Base-by-base conservation (phyloP, 2,113 vertebrate genomes). In the Tiliqua scincoides region DNA sequence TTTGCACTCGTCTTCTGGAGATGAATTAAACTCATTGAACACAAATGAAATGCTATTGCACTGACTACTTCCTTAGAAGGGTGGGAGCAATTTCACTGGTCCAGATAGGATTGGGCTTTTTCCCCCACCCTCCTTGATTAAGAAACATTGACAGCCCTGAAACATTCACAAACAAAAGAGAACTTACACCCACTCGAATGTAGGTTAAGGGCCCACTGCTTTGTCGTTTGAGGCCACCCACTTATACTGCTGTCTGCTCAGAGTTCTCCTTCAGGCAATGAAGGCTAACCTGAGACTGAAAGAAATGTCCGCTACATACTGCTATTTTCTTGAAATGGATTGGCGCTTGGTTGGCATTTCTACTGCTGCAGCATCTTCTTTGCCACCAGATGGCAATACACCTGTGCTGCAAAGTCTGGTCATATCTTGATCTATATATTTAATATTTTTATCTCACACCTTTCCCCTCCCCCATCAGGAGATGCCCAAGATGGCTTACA, bases 31-130 rank as follows among this genome's bases (percentile, higher is more conserved):
- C 4, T 17, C 15, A 82, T 88, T 79, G 84, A 82, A 37, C 7
- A 85, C 80, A 61, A n/a, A 54, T 87, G 25, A 68, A 84, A 71
- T 40, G 17, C 82, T 79, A 57, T 57, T 35, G 86, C 30, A 30
- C 12, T 35, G 17, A 62, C 3, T 52, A 15, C 9, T 81, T 77
- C 25, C 68, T 67, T 54, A 83, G 77, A 68, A 70, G 82, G 6
- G 62, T 76, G 63, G 48, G 18, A 90, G 25, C 11, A 74, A 77
- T 81, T 91, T 89, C 40, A 1, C 10, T 54, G 59, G n/a, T 20
- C 30, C 57, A 81, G 68, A 57, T 85, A 79, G 82, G 14, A 1
- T 2, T 6, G 40, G 59, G 59, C 14, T 30, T 43, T n/a, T 43
- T 67, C 21, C 32, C 68, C 0, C 0, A 21, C 2, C 75, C 62